Percentiles rank a stretch among this genome's conserved stretches.
These are phyloP conservation scores for Dasyurus viverrinus DNA, from an alignment of 2,113 vertebrate species.

Conservation along the genomic window DNA sequence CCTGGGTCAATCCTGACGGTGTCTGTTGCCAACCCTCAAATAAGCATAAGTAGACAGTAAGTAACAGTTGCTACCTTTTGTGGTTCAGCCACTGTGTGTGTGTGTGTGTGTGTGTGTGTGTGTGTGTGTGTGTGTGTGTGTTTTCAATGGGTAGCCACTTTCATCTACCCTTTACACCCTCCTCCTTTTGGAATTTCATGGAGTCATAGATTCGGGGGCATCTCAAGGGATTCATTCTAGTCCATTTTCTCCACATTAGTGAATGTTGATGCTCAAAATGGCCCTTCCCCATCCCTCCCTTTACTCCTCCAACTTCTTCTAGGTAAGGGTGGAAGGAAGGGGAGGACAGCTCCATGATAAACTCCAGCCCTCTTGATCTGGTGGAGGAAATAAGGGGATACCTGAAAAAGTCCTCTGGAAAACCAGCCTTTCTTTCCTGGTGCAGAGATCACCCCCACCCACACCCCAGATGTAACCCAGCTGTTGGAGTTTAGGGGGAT, in stretches of 20 bases:
- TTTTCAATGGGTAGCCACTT: neutral
- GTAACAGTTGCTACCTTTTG: conserved; percentile 62
- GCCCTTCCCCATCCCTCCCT: neutral
- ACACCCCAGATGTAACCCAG: neutral
- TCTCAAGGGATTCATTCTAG: neutral
- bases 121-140: too few relatives aligned
- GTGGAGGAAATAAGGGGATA: neutral
- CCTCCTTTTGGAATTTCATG: neutral
- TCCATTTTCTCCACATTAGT: neutral
- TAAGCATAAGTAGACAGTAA: conserved; percentile 71
- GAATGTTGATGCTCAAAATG: neutral
- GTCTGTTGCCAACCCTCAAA: conserved; percentile 82
- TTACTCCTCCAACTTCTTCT: neutral
- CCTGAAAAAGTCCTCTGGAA: neutral
- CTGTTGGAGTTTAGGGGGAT: neutral
- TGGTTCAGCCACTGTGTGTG: neutral
- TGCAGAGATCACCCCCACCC: neutral
- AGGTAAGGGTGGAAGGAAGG: neutral
- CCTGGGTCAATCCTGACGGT: conserved; percentile 82
- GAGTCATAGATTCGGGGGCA: too few relatives aligned
- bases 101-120: too few relatives aligned
- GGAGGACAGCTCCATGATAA: neutral
- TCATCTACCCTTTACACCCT: neutral
- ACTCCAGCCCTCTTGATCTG: neutral
- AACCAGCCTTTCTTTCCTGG: neutral